A percentile compares a stretch with the other conserved stretches of the same genome.
Conservation (phyloP, 2,888 invertebrate genomes). For the Onchidella celtica region DNA sequence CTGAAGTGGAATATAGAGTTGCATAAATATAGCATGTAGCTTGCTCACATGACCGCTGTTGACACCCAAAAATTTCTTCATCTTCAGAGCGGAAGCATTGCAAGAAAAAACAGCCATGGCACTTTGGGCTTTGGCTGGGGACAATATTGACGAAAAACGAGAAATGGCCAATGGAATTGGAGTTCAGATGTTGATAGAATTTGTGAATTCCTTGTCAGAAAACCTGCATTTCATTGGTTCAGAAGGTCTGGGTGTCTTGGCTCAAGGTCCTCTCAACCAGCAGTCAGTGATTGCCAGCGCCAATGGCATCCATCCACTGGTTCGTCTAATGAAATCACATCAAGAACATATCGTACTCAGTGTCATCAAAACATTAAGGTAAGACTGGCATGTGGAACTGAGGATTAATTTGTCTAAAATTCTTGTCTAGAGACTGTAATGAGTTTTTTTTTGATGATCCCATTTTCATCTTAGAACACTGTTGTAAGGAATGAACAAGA, state of each 20-base stretch:
- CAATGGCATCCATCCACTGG: conserved; percentile 75
- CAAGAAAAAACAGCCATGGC: conserved; percentile 77
- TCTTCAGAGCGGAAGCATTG: conserved; percentile 53
- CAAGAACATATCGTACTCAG: conserved; percentile 78
- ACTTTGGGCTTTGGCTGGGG: conserved; percentile 78
- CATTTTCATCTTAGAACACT: too few species aligned
- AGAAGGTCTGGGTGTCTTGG: conserved; percentile 77
- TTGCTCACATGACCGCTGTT: too few species aligned
- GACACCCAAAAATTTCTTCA: too few species aligned
- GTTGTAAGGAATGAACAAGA: too few species aligned
- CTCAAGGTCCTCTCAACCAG: conserved; percentile 73
- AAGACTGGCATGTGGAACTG: neutral
- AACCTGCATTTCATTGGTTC: conserved; percentile 78
- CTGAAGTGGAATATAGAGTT: too few species aligned
- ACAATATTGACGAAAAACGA: conserved; percentile 70
- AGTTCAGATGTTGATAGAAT: conserved; percentile 76
- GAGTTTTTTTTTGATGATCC: too few species aligned
- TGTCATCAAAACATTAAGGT: conserved; percentile 72
- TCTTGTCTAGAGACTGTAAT: too few species aligned
- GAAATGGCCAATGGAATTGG: conserved; percentile 77
- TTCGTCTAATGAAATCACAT: conserved; percentile 72
- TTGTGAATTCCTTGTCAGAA: conserved; percentile 75
- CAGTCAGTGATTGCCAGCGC: conserved; percentile 74
- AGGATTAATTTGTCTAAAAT: neutral
- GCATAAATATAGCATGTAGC: too few species aligned